Evolutionary conservation across 2,888 invertebrate genomes (phyloP), one percentile per base, ranked within the genome.

Genomic region (Dysmachus trigonus): DNA sequence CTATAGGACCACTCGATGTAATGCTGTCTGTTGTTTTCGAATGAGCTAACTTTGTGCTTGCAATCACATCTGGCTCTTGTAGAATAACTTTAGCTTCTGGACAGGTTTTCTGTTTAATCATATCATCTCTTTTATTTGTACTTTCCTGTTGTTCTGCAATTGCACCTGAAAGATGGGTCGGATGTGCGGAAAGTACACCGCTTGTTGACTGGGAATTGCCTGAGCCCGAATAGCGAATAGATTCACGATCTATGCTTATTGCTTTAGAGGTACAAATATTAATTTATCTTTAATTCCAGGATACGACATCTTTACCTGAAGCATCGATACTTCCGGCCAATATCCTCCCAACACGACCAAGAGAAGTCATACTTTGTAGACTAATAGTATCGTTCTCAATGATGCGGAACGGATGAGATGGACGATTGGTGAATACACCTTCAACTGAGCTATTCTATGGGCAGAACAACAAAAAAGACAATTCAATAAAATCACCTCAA

Each of bases 351-450:
- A 97, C 95, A 89, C 97, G 93, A 31, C 97, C 97, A 86, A 97
- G 93, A 79, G 97, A 97, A 89, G 97, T 96, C 94, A 97, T 96
- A 90, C 97, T 97, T 91, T 97, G 97, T 89, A 97, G 93, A 91
- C 97, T 97, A 91, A 97, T 94, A 18, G 97, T 95, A 92, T 97
- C 97, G 90, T 96, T 96, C 89, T 98, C 97, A 89, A 97, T 97
- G 88, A 97, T 96, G 90, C 95, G 94, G 91, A 97, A 97, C 27
- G 97, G 97, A 92, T 96, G 97, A 76, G 94, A 94, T 89, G 94
- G 94, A 82, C 93, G 94, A 87, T 94, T 93, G 8, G 95, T 94
- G 91, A 94, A 96, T 15, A 96, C 94, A 87, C 96, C 96, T 89
- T 97, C 97, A 85, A 96, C 94, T 8, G 96, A 96, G 88, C 93